These are phyloP conservation scores for Drosophila sturtevanti DNA, from an alignment of 1,140 invertebrate species.

Conservation along the genomic window DNA sequence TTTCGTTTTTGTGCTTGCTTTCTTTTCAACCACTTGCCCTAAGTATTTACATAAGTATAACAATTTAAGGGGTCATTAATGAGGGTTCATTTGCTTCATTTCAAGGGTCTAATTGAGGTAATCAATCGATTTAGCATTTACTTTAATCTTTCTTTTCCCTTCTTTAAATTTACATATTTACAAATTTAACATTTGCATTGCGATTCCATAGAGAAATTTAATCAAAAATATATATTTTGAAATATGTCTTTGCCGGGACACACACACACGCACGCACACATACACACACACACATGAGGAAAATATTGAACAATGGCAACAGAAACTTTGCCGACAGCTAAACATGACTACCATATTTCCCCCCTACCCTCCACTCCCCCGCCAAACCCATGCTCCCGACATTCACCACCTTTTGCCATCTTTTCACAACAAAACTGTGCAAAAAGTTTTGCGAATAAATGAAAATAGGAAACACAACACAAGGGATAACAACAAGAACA, in stretches of 20 bases:
- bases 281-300: conserved; percentile 36
- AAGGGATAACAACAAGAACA: conserved; percentile 51
- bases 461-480: conserved; percentile 68
- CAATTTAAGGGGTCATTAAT: conserved; percentile 14
- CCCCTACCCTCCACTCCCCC: background rate
- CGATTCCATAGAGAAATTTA: background rate
- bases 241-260: conserved; percentile 20
- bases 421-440: conserved; percentile 58
- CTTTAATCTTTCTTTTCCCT: background rate
- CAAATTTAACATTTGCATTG: conserved; percentile 1
- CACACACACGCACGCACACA: conserved; percentile 36
- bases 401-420: conserved; percentile 20
- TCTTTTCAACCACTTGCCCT: conserved; percentile 3
- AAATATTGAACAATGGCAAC: conserved; percentile 40
- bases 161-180: background rate
- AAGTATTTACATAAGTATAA: conserved; percentile 5
- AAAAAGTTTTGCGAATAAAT: conserved; percentile 76
- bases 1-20: background rate
- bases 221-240: conserved; percentile 4
- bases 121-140: conserved; percentile 32
- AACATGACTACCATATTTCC: conserved; percentile 13
- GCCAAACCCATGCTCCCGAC: background rate
- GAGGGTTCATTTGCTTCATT: conserved; percentile 5
- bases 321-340: conserved; percentile 62
- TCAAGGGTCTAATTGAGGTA: conserved; percentile 40